Evolutionary conservation across 2,113 vertebrate genomes (phyloP).

Genomic region (Eleginops maclovinus): DNA sequence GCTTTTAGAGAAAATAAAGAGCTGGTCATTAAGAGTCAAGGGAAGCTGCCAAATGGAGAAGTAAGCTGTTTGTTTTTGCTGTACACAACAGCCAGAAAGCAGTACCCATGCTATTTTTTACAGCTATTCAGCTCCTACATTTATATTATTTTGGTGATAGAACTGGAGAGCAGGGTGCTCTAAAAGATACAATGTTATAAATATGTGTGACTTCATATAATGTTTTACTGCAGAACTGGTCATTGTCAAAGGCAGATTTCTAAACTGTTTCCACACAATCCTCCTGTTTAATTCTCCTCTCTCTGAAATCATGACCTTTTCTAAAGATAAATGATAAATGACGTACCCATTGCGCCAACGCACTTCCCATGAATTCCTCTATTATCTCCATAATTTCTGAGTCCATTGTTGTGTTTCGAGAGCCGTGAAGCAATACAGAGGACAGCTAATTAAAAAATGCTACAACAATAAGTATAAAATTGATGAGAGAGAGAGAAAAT

Average conservation of each 20-base stretch:
- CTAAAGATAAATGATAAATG: conserved; percentile 66
- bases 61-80: conserved; percentile 56
- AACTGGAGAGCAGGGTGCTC: background rate
- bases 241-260: background rate
- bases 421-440: conserved; percentile 33
- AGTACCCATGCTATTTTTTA: background rate
- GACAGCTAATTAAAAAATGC: conserved; percentile 55
- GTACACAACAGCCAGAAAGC: conserved; percentile 23
- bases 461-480: conserved; percentile 21
- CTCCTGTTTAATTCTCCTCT: background rate
- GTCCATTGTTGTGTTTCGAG: conserved; percentile 78
- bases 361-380: conserved; percentile 85
- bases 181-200: background rate
- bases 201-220: conserved; percentile 25
- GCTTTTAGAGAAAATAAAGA: conserved; percentile 18
- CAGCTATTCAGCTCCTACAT: conserved; percentile 6
- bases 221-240: background rate
- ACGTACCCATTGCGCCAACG: conserved; percentile 87
- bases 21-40: conserved; percentile 32
- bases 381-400: conserved; percentile 78
- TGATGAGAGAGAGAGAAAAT: conserved; percentile 41
- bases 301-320: conserved; percentile 52
- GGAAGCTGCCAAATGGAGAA: conserved; percentile 78
- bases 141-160: conserved; percentile 2
- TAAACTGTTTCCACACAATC: background rate